Conservation (phyloP, 2,797 vertebrate genomes). For the Phaenicophaeus curvirostris region DNA sequence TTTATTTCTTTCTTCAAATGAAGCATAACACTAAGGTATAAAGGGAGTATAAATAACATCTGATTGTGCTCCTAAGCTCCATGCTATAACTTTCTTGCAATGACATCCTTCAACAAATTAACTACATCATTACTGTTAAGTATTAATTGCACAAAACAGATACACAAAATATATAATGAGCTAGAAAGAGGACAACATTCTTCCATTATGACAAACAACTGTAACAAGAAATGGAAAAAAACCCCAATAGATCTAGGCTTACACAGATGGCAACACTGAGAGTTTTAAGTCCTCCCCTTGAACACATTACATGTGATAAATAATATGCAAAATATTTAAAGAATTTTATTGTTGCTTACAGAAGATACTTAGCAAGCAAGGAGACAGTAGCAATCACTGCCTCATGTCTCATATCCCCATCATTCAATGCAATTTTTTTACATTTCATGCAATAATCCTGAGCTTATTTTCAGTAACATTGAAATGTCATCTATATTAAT, state of each 20-base stretch:
- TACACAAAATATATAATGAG: slow-evolving; percentile 67
- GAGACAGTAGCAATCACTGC: slow-evolving; percentile 61
- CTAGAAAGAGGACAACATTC: slow-evolving; percentile 67
- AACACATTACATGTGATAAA: slow-evolving; percentile 72
- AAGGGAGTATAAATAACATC: slow-evolving; percentile 70
- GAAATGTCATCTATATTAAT: slow-evolving; percentile 67
- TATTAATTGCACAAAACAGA: slow-evolving; percentile 70
- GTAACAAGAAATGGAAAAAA: slow-evolving; percentile 60
- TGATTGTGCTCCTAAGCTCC: slow-evolving; percentile 69
- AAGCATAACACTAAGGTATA: slow-evolving; percentile 71
- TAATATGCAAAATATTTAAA: slow-evolving; percentile 71
- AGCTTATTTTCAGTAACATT: slow-evolving; percentile 72
- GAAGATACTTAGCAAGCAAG: slow-evolving; percentile 70
- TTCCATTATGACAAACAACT: slow-evolving; percentile 64
- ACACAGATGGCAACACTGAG: slow-evolving; percentile 65
- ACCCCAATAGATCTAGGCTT: slow-evolving; percentile 46
- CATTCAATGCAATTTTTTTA: slow-evolving; percentile 67
- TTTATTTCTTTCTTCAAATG: slow-evolving; percentile 70
- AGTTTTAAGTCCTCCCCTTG: slow-evolving; percentile 54
- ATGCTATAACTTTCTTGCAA: slow-evolving; percentile 69
- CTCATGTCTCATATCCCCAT: slow-evolving; percentile 65
- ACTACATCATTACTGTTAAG: slow-evolving; percentile 68
- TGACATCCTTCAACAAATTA: slow-evolving; percentile 70
- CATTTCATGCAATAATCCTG: slow-evolving; percentile 70
- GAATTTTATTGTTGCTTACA: slow-evolving; percentile 71